Base-by-base conservation (phyloP, 1,140 invertebrate species). In the Limonius californicus region DNA sequence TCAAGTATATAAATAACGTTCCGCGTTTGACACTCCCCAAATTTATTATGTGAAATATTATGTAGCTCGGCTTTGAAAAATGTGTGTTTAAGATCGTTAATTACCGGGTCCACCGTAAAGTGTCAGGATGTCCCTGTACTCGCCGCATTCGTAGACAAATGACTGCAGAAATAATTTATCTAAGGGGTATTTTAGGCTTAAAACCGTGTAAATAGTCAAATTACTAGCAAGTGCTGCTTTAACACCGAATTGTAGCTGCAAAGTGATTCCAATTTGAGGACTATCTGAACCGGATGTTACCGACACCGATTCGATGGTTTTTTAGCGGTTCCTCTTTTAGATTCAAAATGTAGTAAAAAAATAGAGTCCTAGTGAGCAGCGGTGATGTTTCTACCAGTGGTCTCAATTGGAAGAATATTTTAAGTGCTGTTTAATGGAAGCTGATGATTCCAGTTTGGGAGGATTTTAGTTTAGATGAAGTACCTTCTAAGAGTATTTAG, bases 1-100 rank as follows among this genome's bases (percentile, higher is more conserved):
- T 50, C 45, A 14, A 50, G 45, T 50, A 50, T 64, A 70, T 70
- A 68, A 70, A 68, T 68, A 68, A 50, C 59, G 23, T 27, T 53
- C 35, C 59, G 61, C 56, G 59, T 74, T 74, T 75, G 73, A 74
- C 73, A 72, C 70, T 68, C 64, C 66, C 70, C 66, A 70, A 72
- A 75, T 73, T 74, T 72, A 73, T 72, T 69, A 63, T 68, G 72
- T 76, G 74, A 75, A 74, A 72, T 75, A 76, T 76, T 73, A 72
- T 67, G 69, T 67, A 66, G 73, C 67, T 69, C 67, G 58, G 65
- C 59, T 73, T 76, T 74, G 73, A 76, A 76, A 76, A 76, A 75
- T 75, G 73, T 68, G 67, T 70, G 59, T 74, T 74, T 72, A 69
- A 76, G 67, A 70, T 74, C 74, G 73, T 76, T 75, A 75, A 75